Base-by-base conservation (phyloP, 2,888 invertebrate genomes). In the Platycnemis pennipes region DNA sequence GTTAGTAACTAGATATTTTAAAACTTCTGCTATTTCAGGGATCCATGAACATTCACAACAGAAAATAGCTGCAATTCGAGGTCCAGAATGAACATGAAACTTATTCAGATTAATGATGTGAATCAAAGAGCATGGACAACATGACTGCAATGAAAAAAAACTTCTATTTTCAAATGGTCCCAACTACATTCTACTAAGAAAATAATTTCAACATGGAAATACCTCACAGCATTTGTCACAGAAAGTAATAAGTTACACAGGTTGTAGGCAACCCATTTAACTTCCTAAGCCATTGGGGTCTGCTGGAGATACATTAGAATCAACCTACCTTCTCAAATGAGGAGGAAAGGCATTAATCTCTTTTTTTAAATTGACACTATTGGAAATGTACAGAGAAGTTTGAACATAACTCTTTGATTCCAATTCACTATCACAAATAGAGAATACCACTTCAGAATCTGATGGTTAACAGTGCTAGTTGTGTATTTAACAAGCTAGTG, bases 81-180 rank as follows among this genome's bases (percentile, higher is more conserved):
- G 37, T 37, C 22, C 22, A 26, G 77, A 77, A 77, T 77, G 77
- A 77, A 37, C 37, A 13, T 4, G 77, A 77, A 77, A 77, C 37
- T 31, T 37, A n/a, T 8, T 11, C 4, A 8, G 37, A 77, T 77
- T 31, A 31, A 11, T 77, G 37, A 37, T 26, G 37, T 26, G 37
- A 31, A 26, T 37, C 37, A 13, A 11, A 77, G 37, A 37, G 77
- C 77, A 77, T 11, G 2, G 77, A 37, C n/a, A 77, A 77, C 26
- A 77, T 16, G 31, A 77, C 77, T 11, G 77, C 37, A 77, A 31
- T 26, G n/a, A 63, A 63, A 63, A 26, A 1, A n/a, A 77, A 37
- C 2, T 77, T 77, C 77, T 37, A 77, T 37, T 77, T 77, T 77
- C 77, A 31, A 77, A 77, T 77, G 77, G 77, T 77, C 77, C 77